Conservation (phyloP, 2,888 invertebrate genomes). For the Cheilosia scutellata region DNA sequence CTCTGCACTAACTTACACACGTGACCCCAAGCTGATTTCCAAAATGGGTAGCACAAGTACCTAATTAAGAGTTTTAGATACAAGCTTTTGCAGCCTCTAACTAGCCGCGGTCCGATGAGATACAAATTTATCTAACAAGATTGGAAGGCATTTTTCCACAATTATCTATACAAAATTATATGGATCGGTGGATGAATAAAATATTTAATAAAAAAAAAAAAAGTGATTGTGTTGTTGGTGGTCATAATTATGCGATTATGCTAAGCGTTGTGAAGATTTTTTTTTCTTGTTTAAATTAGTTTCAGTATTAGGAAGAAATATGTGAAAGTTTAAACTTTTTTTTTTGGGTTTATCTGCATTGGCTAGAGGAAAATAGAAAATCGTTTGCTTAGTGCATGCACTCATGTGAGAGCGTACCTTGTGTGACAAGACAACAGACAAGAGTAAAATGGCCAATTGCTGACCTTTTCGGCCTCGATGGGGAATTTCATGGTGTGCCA, state of each 20-base stretch:
- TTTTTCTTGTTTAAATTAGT: background rate
- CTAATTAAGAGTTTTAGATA: conserved; percentile 50
- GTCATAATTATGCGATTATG: conserved; percentile 33
- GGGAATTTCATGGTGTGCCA: conserved; percentile 61
- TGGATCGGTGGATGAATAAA: background rate
- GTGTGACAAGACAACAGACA: conserved; percentile 48
- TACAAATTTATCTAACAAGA: background rate
- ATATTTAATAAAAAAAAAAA: conserved; percentile 15
- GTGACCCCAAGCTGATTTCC: conserved; percentile 14
- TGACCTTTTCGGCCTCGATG: conserved; percentile 65
- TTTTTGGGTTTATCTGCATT: background rate
- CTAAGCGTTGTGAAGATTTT: background rate
- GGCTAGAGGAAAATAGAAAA: conserved; percentile 3
- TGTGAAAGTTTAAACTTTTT: conserved; percentile 22
- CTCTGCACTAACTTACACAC: conserved; percentile 14
- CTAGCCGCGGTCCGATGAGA: background rate
- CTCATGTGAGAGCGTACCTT: background rate
- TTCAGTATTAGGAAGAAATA: conserved; percentile 7
- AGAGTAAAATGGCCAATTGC: conserved; percentile 48
- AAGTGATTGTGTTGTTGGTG: conserved; percentile 24
- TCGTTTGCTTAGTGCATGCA: conserved; percentile 11
- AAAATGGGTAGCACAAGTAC: conserved; percentile 29
- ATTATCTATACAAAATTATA: background rate
- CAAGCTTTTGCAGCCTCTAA: conserved; percentile 7
- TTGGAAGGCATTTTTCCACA: background rate